These are phyloP conservation scores for Todiramphus chloris DNA, from an alignment of 2,113 vertebrate species.

Conservation along the genomic window DNA sequence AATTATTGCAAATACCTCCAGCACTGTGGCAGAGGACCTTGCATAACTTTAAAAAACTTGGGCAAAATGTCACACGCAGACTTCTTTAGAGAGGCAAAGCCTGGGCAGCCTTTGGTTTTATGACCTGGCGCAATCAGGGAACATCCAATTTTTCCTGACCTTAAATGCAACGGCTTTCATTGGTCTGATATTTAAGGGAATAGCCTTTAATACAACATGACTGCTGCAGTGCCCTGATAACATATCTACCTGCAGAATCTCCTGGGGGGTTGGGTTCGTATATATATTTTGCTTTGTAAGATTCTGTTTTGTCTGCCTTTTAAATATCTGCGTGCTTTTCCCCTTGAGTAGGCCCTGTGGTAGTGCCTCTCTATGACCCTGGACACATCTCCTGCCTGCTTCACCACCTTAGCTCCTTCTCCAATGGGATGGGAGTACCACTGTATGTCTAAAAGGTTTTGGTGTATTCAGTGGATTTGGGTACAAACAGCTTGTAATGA, in stretches of 20 bases:
- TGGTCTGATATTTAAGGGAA: neutral
- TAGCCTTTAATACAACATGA: neutral
- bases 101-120: neutral
- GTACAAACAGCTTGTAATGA: accelerated
- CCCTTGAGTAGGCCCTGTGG: neutral
- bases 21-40: neutral
- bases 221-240: neutral
- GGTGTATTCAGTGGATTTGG: neutral
- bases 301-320: neutral
- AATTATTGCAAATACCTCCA: neutral
- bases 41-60: neutral
- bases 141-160: neutral
- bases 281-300: neutral
- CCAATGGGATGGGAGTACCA: neutral
- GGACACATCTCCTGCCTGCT: neutral
- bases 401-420: neutral
- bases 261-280: neutral
- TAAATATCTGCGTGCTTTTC: neutral
- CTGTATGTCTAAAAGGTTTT: neutral
- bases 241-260: neutral
- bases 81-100: neutral
- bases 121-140: neutral
- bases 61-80: neutral
- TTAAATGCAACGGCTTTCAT: neutral
- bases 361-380: neutral